Evolutionary conservation across 2,888 invertebrate genomes (phyloP).

Genomic region (Sclerodermus sp.): DNA sequence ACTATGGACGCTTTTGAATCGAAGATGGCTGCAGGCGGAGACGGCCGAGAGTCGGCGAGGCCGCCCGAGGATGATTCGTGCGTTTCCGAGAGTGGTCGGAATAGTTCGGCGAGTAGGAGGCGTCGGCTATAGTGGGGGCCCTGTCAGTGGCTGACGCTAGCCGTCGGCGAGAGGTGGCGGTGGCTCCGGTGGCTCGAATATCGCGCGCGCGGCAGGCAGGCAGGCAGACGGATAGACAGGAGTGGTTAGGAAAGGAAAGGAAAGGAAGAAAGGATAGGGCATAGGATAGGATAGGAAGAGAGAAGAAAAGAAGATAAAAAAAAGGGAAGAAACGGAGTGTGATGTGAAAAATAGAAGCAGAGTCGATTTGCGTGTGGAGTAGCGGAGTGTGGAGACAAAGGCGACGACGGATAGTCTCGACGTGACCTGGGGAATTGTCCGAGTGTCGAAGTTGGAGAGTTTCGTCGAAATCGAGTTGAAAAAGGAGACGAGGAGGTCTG

Average conservation of each 20-base stretch:
- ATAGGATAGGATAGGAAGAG: not conserved
- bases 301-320: constrained; percentile 2
- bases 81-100: constrained; percentile 17
- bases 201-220: constrained; percentile 1
- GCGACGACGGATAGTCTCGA: constrained; percentile 29
- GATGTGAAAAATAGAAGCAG: not conserved
- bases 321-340: not conserved
- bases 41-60: constrained; percentile 2
- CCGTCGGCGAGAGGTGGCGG: constrained; percentile 32
- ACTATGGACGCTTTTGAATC: not conserved
- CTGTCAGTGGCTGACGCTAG: constrained; percentile 19
- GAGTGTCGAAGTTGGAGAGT: not conserved
- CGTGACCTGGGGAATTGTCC: too few relatives aligned
- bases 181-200: constrained; percentile 11
- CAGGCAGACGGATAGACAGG: not conserved
- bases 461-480: not conserved
- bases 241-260: too few relatives aligned
- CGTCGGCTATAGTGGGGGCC: constrained; percentile 20
- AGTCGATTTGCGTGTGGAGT: constrained; percentile 15
- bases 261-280: constrained; percentile 5
- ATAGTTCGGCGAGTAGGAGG: not conserved
- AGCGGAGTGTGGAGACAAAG: constrained; percentile 25
- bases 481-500: too few relatives aligned
- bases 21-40: not conserved
- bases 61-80: constrained; percentile 5